Conservation (phyloP, 2,797 vertebrate genomes). For the Peromyscus aztecus region DNA sequence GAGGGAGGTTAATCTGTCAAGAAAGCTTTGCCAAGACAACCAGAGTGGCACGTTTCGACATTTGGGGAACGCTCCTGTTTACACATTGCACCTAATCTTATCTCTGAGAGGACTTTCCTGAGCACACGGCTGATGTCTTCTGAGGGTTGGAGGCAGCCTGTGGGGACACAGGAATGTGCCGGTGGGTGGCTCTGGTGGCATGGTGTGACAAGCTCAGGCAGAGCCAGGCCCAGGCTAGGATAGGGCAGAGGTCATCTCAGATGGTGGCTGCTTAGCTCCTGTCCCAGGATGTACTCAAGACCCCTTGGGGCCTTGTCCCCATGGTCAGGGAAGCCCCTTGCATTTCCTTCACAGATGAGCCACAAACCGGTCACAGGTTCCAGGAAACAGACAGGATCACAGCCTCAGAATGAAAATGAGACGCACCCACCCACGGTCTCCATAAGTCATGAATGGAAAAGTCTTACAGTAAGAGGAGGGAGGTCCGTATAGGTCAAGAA, state of each 20-base stretch:
- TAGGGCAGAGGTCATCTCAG: background rate
- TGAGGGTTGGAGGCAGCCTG: background rate
- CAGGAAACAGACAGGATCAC: background rate
- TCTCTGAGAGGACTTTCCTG: background rate
- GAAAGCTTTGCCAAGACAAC: constrained; percentile 1
- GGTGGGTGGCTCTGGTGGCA: background rate
- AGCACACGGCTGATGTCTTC: background rate
- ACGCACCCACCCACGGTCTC: background rate
- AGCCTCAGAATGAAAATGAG: background rate
- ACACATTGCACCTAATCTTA: background rate
- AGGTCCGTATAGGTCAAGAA: background rate
- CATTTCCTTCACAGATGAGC: background rate
- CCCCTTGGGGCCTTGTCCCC: background rate
- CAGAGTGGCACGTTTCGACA: background rate
- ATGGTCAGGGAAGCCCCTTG: background rate
- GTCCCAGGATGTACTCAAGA: no score
- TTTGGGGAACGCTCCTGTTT: background rate
- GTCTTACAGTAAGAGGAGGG: background rate
- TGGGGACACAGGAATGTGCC: accelerated
- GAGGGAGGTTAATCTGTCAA: background rate
- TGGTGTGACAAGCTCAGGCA: background rate
- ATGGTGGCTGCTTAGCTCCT: accelerated
- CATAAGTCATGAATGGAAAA: background rate
- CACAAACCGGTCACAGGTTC: background rate
- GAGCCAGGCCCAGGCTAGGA: background rate